A percentile compares a stretch with the other conserved stretches of the same genome.
Conservation (phyloP, 2,888 invertebrate species). For the Meiosimyza platycephala region DNA sequence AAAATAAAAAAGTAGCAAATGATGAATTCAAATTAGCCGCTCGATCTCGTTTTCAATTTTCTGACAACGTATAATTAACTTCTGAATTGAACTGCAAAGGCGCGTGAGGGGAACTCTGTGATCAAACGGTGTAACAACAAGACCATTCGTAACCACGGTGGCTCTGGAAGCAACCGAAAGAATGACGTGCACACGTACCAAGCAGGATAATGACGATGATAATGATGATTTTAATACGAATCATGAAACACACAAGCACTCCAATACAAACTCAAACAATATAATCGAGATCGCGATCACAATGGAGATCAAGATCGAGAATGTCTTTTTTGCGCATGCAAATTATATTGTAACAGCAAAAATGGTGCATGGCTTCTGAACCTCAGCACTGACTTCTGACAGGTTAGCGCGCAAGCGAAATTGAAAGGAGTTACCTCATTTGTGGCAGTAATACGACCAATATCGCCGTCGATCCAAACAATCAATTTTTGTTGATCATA, state of each 20-base stretch:
- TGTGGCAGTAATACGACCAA: constrained; percentile 5
- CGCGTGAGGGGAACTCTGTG: neutral
- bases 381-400: constrained; percentile 38
- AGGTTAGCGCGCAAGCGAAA: constrained; percentile 41
- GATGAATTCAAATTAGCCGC: constrained; percentile 47
- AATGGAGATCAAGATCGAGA: constrained; percentile 32
- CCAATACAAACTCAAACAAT: neutral
- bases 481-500: constrained; percentile 26
- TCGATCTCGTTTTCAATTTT: constrained; percentile 49
- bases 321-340: constrained; percentile 24
- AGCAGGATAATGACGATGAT: constrained; percentile 22
- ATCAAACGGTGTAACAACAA: constrained; percentile 27
- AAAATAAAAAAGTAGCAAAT: constrained; percentile 18
- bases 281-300: neutral
- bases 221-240: constrained; percentile 25
- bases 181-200: constrained; percentile 33
- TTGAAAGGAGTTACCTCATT: constrained; percentile 49
- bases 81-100: constrained; percentile 39
- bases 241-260: constrained; percentile 9
- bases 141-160: constrained; percentile 25
- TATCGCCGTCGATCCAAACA: neutral
- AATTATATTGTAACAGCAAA: constrained; percentile 12
- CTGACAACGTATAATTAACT: constrained; percentile 46
- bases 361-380: constrained; percentile 47
- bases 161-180: neutral